phyloP scores from a whole-genome alignment of 2,797 vertebrate species.

The Myiotriccus ornatus region DNA sequence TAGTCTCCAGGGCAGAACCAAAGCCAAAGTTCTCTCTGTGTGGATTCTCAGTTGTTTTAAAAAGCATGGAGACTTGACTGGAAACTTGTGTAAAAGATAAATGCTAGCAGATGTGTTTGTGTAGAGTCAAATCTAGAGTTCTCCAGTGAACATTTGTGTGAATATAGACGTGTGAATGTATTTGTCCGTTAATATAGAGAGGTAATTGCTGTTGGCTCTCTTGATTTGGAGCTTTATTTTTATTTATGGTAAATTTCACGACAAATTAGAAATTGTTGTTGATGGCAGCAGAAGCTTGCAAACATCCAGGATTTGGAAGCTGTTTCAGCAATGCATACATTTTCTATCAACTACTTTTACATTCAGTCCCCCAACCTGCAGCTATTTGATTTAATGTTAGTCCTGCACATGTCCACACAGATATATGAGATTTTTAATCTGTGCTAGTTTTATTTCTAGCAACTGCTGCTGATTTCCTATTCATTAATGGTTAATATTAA shows the following conservation, averaged over 20 bases:
- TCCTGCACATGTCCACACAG: neutral
- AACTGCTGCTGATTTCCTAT: neutral
- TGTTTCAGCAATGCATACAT: neutral
- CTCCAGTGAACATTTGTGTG: neutral
- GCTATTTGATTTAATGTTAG: neutral
- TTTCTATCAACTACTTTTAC: neutral
- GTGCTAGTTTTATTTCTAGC: neutral
- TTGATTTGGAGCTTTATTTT: neutral
- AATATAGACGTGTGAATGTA: neutral
- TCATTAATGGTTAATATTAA: neutral
- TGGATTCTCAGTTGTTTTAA: neutral
- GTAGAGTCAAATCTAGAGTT: neutral
- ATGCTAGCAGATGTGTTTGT: neutral
- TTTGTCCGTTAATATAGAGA: neutral
- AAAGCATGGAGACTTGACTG: neutral
- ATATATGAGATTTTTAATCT: neutral
- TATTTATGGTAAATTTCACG: neutral
- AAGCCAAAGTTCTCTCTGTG: neutral
- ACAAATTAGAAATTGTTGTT: neutral
- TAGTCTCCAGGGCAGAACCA: neutral
- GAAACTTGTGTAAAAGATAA: neutral
- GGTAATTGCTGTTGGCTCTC: neutral
- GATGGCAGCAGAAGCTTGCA: neutral
- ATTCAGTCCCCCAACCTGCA: neutral
- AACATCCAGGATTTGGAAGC: neutral